Conservation (phyloP, 2,113 vertebrate species). For the Sinosuthora webbiana region DNA sequence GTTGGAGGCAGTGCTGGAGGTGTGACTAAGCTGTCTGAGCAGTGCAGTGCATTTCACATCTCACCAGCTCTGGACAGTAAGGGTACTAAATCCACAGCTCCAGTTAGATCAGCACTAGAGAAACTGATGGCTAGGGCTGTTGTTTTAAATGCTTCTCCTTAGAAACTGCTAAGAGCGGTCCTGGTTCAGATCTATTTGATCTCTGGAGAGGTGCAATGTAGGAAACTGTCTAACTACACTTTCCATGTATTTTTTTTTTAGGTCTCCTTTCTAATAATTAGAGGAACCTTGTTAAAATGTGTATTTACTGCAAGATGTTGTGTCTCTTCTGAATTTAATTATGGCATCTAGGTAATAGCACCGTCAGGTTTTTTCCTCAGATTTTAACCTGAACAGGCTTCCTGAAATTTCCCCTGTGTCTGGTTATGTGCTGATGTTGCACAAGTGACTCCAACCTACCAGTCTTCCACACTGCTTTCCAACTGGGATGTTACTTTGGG, state of each 20-base stretch:
- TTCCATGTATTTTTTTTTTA: not conserved
- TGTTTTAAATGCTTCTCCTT: not conserved
- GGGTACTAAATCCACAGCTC: not conserved
- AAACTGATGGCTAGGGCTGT: not conserved
- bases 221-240: not conserved
- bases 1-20: not conserved
- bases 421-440: not conserved
- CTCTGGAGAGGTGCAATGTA: not conserved
- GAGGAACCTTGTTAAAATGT: not conserved
- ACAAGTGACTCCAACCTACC: not conserved
- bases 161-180: not conserved
- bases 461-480: conserved; percentile 52
- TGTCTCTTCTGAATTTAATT: not conserved
- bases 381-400: not conserved
- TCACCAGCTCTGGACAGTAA: not conserved
- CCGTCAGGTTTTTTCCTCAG: not conserved
- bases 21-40: not conserved
- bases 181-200: not conserved
- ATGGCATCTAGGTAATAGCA: too few species aligned
- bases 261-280: not conserved
- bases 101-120: not conserved
- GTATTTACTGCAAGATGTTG: not conserved
- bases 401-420: not conserved
- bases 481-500: not conserved
- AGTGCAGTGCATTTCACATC: accelerated